Conservation (phyloP, 2,888 invertebrate species). For the Stenolophus ochropezus region DNA sequence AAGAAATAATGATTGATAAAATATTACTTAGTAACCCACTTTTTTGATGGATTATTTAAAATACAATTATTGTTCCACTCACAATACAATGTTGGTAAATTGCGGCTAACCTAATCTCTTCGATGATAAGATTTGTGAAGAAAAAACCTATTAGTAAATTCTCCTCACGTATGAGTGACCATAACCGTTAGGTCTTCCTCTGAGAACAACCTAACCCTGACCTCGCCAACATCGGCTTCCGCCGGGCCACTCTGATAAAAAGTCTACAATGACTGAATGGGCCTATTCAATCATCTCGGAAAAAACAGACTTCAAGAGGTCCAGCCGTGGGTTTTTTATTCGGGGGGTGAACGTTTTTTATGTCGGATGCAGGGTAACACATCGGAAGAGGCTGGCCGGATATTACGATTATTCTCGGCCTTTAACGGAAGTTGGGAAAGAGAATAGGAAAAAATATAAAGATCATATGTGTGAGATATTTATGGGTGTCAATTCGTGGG, state of each 20-base stretch:
- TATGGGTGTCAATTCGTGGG: background rate
- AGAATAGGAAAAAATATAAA: slow-evolving; percentile 12
- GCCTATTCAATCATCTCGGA: slow-evolving; percentile 46
- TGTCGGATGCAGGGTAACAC: background rate
- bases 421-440: slow-evolving; percentile 39
- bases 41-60: background rate
- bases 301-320: slow-evolving; percentile 37
- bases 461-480: background rate
- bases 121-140: background rate
- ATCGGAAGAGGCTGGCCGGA: slow-evolving; percentile 41
- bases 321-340: slow-evolving; percentile 11
- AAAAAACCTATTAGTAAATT: background rate
- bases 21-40: background rate
- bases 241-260: slow-evolving; percentile 36
- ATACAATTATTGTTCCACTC: background rate
- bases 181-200: slow-evolving; percentile 36
- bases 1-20: background rate
- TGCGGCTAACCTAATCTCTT: no score
- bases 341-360: slow-evolving; percentile 24
- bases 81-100: background rate
- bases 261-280: slow-evolving; percentile 44
- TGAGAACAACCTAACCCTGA: slow-evolving; percentile 47
- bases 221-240: slow-evolving; percentile 47
- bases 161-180: slow-evolving; percentile 24
- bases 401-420: slow-evolving; percentile 18